Evolutionary conservation across 2,888 invertebrate species (phyloP), one percentile per base, ranked within the genome.

Genomic region (Charanyca ferruginea): DNA sequence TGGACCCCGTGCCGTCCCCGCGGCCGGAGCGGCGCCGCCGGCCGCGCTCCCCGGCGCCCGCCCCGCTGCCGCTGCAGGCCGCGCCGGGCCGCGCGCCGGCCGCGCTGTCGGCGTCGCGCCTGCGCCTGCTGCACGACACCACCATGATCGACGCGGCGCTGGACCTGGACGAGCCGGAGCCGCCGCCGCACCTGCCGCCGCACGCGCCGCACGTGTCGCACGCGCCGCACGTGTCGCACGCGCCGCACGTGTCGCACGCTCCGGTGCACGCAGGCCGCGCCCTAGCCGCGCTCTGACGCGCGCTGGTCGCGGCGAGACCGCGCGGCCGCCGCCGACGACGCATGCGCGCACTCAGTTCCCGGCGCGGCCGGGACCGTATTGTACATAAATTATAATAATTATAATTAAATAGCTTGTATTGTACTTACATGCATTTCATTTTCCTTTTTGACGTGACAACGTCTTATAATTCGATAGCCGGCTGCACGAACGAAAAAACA

Each of bases 61-160:
- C 28, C 63, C 57, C 63, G 42, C 32, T 35, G 32, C 52, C 48
- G 58, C 54, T 42, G 64, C 65, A 77, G 51, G 76, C 71, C 63
- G 54, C 59, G 73, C 42, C 48, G 80, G 93, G 85, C 83, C 92
- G 85, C 89, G 96, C 63, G 58, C 83, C 75, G 59, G 68, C 77
- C 60, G 87, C 79, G 72, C 96, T 97, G 83, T 96, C 97, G 87
- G 97, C 98, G 68, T 97, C 97, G 90, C 96, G 97, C 76, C 96
- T 98, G 90, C 96, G 97, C 83, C 95, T 98, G 85, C 96, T 98
- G 85, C 98, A 98, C 90, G 98, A 98, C 94, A 98, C 98, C 66
- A 98, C 98, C 58, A 98, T 98, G 98, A 98, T 98, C 87, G 98
- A 98, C 92, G 98, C 98, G 64, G 98, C 98, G 65, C 96, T 98